Evolutionary conservation across 2,888 invertebrate genomes (phyloP).

Genomic region (Achlya flavicornis): DNA sequence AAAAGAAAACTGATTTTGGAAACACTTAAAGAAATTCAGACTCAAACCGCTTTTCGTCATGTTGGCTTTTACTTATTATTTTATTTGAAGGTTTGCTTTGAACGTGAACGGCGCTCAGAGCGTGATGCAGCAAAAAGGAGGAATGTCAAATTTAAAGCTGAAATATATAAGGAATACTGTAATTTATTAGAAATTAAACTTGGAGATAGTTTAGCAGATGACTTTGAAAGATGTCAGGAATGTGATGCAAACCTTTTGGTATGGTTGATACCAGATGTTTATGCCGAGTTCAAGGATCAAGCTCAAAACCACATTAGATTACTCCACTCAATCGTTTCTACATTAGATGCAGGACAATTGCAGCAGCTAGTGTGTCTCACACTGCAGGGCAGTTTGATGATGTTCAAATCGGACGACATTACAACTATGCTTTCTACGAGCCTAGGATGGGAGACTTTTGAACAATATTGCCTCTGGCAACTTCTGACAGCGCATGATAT

Average conservation of each 20-base stretch:
- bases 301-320: slow-evolving; percentile 94
- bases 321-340: slow-evolving; percentile 94
- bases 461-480: slow-evolving; percentile 99
- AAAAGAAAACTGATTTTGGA: slow-evolving; percentile 91
- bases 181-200: slow-evolving; percentile 90
- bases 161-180: slow-evolving; percentile 95
- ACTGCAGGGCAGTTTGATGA: slow-evolving; percentile 93
- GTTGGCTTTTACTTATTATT: slow-evolving; percentile 94
- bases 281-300: slow-evolving; percentile 93
- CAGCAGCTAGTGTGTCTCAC: slow-evolving; percentile 96
- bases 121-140: slow-evolving; percentile 80
- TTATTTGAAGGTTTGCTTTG: slow-evolving; percentile 91
- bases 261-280: slow-evolving; percentile 96
- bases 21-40: slow-evolving; percentile 91
- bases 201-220: slow-evolving; percentile 89
- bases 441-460: slow-evolving; percentile 97
- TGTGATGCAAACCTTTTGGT: slow-evolving; percentile 94
- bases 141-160: slow-evolving; percentile 89
- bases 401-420: slow-evolving; percentile 91
- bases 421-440: slow-evolving; percentile 91
- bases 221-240: slow-evolving; percentile 94
- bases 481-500: slow-evolving; percentile 96
- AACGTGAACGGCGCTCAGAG: slow-evolving; percentile 77
- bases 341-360: slow-evolving; percentile 94
- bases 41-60: slow-evolving; percentile 85